Percentiles rank a stretch among this genome's conserved stretches.
Evolutionary conservation across 2,888 invertebrate genomes (phyloP).

Genomic region (Teinopalpus imperialis): DNA sequence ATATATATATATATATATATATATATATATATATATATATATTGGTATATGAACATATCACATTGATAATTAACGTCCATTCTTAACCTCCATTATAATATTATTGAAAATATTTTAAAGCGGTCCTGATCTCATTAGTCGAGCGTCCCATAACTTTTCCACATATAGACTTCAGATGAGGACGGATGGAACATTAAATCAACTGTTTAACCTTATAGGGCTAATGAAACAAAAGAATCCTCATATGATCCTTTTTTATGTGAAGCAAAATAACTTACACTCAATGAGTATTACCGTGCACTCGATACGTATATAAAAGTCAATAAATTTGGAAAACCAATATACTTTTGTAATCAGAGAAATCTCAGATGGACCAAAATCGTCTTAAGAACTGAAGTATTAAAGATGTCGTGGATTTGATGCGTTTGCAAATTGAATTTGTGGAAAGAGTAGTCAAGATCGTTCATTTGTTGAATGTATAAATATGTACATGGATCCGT

Average conservation of each 20-base stretch:
- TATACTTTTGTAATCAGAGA: slow-evolving; percentile 5
- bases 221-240: slow-evolving; percentile 74
- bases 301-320: slow-evolving; percentile 63
- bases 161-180: slow-evolving; percentile 19
- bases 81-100: slow-evolving; percentile 5
- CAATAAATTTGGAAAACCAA: slow-evolving; percentile 54
- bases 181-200: slow-evolving; percentile 47
- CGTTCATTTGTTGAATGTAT: slow-evolving; percentile 45
- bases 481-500: slow-evolving; percentile 45
- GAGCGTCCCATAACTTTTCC: slow-evolving; percentile 13
- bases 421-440: neutral
- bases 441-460: slow-evolving; percentile 35
- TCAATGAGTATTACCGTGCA: slow-evolving; percentile 64
- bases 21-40: too few species aligned
- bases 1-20: too few species aligned
- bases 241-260: slow-evolving; percentile 59
- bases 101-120: slow-evolving; percentile 12
- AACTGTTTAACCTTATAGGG: slow-evolving; percentile 56
- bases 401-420: neutral
- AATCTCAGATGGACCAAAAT: neutral
- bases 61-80: neutral
- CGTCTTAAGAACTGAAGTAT: neutral
- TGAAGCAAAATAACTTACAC: slow-evolving; percentile 67
- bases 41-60: too few species aligned
- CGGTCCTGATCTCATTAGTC: slow-evolving; percentile 17